phyloP scores from a whole-genome alignment of 2,113 vertebrate genomes.

The Climacteris rufus region DNA sequence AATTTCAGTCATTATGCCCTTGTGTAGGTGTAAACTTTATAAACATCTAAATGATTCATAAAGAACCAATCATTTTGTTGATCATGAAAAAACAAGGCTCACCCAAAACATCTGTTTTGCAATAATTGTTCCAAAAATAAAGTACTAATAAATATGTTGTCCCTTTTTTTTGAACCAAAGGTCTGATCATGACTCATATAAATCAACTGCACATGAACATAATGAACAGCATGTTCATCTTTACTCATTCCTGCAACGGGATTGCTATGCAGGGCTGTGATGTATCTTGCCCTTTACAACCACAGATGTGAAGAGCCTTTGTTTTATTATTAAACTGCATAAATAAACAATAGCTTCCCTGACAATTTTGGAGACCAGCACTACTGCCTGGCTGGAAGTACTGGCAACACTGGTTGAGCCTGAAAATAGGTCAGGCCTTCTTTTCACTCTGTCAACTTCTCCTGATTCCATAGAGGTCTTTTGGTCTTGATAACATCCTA shows the following conservation, averaged over 20 bases:
- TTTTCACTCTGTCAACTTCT: neutral
- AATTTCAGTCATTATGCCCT: neutral
- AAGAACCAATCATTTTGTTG: neutral
- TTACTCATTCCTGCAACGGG: neutral
- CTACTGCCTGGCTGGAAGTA: neutral
- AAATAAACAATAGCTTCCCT: neutral
- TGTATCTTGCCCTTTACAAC: neutral
- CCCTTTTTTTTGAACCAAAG: neutral
- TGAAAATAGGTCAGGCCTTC: neutral
- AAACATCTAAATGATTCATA: neutral
- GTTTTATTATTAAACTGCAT: neutral
- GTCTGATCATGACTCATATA: neutral
- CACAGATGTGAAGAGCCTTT: neutral
- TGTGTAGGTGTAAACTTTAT: neutral
- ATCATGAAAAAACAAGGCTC: neutral
- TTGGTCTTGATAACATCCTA: neutral
- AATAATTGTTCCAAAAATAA: conserved; percentile 36
- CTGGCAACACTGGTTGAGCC: neutral
- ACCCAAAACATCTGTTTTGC: conserved; percentile 17
- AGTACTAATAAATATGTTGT: neutral
- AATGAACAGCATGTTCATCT: neutral
- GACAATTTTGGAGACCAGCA: neutral
- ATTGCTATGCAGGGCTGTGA: neutral
- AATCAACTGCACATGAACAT: neutral
- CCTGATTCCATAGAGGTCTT: neutral